Percentiles rank a stretch among this genome's conserved stretches.
Evolutionary conservation across 2,113 vertebrate species (phyloP).

Genomic region (Plotosus lineatus): DNA sequence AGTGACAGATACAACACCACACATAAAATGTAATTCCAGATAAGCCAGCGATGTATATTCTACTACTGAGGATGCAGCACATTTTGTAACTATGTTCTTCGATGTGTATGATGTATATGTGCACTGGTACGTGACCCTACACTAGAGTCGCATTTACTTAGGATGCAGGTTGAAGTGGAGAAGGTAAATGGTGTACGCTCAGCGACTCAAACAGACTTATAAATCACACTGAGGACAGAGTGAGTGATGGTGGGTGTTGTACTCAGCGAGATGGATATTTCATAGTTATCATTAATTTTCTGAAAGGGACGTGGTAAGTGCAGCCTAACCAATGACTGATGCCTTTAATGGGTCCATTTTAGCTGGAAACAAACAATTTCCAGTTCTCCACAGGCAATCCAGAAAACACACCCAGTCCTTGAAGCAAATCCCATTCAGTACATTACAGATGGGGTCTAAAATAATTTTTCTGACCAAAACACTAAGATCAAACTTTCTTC

Average conservation of each 20-base stretch:
- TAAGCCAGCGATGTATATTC: background rate
- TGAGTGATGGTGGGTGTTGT: constrained; percentile 53
- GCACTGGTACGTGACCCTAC: constrained; percentile 57
- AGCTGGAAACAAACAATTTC: constrained; percentile 37
- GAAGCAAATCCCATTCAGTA: background rate
- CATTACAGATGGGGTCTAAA: background rate
- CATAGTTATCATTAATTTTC: constrained; percentile 38
- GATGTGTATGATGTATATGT: constrained; percentile 30
- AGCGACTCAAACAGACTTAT: constrained; percentile 59
- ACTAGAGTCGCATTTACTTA: constrained; percentile 38
- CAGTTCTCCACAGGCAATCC: background rate
- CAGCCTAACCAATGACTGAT: constrained; percentile 53
- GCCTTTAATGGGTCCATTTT: constrained; percentile 58
- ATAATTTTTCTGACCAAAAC: background rate
- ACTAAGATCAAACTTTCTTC: background rate
- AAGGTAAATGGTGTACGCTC: constrained; percentile 61
- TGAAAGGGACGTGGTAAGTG: constrained; percentile 44
- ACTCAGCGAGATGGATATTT: constrained; percentile 50
- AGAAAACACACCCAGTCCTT: constrained; percentile 1
- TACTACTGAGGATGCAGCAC: background rate
- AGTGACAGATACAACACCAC: background rate
- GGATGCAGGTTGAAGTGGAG: constrained; percentile 54
- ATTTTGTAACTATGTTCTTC: constrained; percentile 16
- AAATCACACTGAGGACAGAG: constrained; percentile 49
- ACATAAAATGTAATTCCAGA: background rate